Conservation (phyloP, 2,888 invertebrate species). For the Pantelozetes paolii region DNA sequence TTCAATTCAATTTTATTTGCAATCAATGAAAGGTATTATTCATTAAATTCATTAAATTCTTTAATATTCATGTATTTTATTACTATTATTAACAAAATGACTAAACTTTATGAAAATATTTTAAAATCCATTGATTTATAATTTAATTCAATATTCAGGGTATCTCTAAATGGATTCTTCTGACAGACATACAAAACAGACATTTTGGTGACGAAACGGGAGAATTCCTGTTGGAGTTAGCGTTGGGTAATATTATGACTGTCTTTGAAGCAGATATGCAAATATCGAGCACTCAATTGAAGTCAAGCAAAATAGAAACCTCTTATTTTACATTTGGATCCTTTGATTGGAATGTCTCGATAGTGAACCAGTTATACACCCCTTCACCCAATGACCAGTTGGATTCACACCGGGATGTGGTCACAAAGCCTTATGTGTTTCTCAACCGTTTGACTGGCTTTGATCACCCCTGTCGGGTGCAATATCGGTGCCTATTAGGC, state of each 20-base stretch:
- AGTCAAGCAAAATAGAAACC: constrained; percentile 57
- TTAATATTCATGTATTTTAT: no score
- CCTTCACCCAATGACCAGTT: background rate
- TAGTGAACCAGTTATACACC: constrained; percentile 48
- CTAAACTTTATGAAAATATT: no score
- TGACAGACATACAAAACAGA: constrained; percentile 65
- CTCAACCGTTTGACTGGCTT: constrained; percentile 72
- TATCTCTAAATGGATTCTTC: constrained; percentile 67
- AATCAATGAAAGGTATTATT: no score
- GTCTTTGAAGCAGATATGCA: constrained; percentile 67
- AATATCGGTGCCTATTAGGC: constrained; percentile 63
- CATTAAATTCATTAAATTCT: no score
- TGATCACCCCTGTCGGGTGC: constrained; percentile 71
- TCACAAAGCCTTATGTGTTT: constrained; percentile 48
- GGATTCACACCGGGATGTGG: background rate
- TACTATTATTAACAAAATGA: no score
- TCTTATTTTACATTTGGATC: constrained; percentile 72
- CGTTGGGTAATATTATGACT: constrained; percentile 69
- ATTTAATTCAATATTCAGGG: no score
- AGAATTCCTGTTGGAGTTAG: constrained; percentile 72
- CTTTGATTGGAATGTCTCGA: constrained; percentile 70
- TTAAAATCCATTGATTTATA: no score
- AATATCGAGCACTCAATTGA: constrained; percentile 1
- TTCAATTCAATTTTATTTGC: no score
- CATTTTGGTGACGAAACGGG: constrained; percentile 73